Conservation (phyloP, 2,888 invertebrate species). For the Sylvicola cinctus region DNA sequence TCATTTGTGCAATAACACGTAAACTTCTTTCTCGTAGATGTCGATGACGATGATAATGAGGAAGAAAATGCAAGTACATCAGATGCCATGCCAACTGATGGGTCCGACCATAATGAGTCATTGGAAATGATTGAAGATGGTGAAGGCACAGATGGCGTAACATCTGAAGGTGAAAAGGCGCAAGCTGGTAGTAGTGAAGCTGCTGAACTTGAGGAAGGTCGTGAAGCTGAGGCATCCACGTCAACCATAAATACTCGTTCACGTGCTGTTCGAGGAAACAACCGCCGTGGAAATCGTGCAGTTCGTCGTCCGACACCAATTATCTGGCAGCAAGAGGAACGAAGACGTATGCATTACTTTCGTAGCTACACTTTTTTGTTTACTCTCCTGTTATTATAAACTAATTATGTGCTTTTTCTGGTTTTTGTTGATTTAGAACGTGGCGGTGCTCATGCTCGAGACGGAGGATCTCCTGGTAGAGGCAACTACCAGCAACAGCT, state of each 20-base stretch:
- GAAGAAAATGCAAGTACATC: slow-evolving; percentile 27
- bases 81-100: slow-evolving; percentile 23
- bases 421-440: too few species aligned
- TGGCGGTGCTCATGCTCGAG: too few species aligned
- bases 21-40: background rate
- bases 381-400: too few species aligned
- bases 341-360: too few species aligned
- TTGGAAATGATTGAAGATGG: slow-evolving; percentile 19
- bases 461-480: too few species aligned
- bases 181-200: slow-evolving; percentile 26
- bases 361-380: too few species aligned
- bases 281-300: background rate
- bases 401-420: too few species aligned
- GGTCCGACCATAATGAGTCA: slow-evolving; percentile 11
- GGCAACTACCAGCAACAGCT: too few species aligned
- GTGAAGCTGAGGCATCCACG: slow-evolving; percentile 58
- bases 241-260: slow-evolving; percentile 36
- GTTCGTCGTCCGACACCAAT: slow-evolving; percentile 3
- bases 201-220: slow-evolving; percentile 42
- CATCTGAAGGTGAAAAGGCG: slow-evolving; percentile 38
- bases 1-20: background rate
- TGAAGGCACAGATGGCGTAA: slow-evolving; percentile 29
- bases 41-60: too few species aligned
- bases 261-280: slow-evolving; percentile 12
- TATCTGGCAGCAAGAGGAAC: too few species aligned